Conservation (phyloP, 2,888 invertebrate species). For the Glyphotaelius pellucidus region DNA sequence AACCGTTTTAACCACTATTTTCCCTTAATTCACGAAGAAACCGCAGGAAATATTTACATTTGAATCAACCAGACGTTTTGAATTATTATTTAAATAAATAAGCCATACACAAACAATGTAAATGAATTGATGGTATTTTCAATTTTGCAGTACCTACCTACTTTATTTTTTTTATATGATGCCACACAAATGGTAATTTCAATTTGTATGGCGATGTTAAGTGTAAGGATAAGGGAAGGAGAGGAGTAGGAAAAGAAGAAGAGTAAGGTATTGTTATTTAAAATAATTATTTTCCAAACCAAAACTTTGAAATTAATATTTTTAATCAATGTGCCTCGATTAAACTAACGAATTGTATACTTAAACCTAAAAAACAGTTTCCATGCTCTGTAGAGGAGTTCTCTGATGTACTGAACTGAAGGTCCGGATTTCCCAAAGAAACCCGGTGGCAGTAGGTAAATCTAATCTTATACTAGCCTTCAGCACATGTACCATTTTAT, state of each 20-base stretch:
- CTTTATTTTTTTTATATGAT: background rate
- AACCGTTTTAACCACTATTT: background rate
- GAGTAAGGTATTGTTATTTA: no score
- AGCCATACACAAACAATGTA: background rate
- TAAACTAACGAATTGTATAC: no score
- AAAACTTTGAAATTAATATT: no score
- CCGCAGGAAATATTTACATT: background rate
- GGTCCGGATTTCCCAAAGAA: no score
- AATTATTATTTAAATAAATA: background rate
- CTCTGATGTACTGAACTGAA: no score
- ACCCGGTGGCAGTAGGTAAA: no score
- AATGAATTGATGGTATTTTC: background rate
- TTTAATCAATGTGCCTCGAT: no score
- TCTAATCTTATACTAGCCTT: no score
- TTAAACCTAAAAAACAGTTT: no score
- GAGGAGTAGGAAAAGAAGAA: background rate
- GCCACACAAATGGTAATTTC: background rate
- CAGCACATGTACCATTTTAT: no score
- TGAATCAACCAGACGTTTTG: background rate
- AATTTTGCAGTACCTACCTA: background rate
- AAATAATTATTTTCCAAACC: no score
- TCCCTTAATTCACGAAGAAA: background rate
- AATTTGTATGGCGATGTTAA: background rate
- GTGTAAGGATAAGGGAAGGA: background rate
- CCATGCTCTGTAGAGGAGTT: no score